Evolutionary conservation across 2,113 vertebrate species (phyloP).

Genomic region (Lanius ludovicianus): DNA sequence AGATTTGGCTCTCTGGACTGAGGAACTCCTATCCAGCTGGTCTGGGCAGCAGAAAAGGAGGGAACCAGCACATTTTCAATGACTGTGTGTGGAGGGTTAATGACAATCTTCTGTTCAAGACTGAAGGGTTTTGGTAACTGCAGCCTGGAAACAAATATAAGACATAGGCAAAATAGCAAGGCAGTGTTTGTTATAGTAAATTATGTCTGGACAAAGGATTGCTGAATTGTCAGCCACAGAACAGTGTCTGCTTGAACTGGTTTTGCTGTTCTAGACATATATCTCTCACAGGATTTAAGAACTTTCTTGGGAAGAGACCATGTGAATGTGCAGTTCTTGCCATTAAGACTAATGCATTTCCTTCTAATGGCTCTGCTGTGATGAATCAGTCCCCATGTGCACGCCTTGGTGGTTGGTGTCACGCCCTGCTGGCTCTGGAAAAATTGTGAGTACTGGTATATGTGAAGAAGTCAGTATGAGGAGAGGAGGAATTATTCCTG

Average conservation of each 20-base stretch:
- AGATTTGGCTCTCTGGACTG: background rate
- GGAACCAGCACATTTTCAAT: background rate
- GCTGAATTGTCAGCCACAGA: background rate
- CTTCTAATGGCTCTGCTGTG: slow-evolving; percentile 39
- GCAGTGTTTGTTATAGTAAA: background rate
- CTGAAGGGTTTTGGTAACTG: background rate
- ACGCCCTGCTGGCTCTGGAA: background rate
- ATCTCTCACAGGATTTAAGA: slow-evolving; percentile 16
- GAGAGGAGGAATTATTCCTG: background rate
- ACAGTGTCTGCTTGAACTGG: background rate
- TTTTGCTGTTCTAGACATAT: background rate
- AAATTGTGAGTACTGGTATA: background rate
- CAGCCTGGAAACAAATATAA: background rate
- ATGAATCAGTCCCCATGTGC: background rate
- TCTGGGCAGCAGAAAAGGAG: background rate
- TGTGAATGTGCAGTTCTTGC: background rate
- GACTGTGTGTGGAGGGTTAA: background rate
- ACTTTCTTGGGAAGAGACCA: slow-evolving; percentile 20
- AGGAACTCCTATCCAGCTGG: background rate
- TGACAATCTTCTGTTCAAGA: background rate
- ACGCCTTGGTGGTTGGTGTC: background rate
- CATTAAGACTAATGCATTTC: slow-evolving; percentile 57
- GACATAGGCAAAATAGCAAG: background rate
- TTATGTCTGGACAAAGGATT: background rate
- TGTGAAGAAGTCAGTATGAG: background rate